These are phyloP conservation scores for Camponotus fellah DNA, from an alignment of 2,888 invertebrate species.

Conservation along the genomic window DNA sequence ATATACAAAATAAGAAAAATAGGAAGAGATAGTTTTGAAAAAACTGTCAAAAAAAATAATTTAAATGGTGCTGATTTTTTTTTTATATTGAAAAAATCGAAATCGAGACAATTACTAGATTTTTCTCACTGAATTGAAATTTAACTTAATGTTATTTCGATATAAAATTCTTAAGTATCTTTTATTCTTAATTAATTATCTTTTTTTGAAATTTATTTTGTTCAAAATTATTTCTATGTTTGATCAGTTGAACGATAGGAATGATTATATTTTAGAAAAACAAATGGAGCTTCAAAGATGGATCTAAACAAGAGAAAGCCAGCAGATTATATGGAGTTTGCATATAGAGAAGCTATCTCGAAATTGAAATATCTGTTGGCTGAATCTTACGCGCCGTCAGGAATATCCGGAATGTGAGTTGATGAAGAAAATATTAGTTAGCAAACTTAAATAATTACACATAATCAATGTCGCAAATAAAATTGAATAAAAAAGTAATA, in stretches of 20 bases:
- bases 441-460: slow-evolving; percentile 8
- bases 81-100: not conserved
- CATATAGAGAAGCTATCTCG: slow-evolving; percentile 94
- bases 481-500: not conserved
- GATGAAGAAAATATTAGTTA: not conserved
- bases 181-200: not conserved
- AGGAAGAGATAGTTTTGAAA: not conserved
- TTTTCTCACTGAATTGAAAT: not conserved
- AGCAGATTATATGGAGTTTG: slow-evolving; percentile 94
- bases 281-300: slow-evolving; percentile 79
- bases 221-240: not conserved
- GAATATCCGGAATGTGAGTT: slow-evolving; percentile 67
- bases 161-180: not conserved
- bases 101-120: not conserved
- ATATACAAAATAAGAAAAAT: not conserved
- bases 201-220: slow-evolving; percentile 14
- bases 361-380: slow-evolving; percentile 92
- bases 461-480: not conserved
- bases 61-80: not conserved
- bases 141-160: not conserved
- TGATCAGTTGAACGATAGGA: not conserved
- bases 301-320: slow-evolving; percentile 88
- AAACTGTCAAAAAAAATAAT: not conserved
- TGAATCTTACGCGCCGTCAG: slow-evolving; percentile 90
- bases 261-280: slow-evolving; percentile 59